Conservation (phyloP, 1,140 invertebrate genomes). For the Drosophila paulistorum region DNA sequence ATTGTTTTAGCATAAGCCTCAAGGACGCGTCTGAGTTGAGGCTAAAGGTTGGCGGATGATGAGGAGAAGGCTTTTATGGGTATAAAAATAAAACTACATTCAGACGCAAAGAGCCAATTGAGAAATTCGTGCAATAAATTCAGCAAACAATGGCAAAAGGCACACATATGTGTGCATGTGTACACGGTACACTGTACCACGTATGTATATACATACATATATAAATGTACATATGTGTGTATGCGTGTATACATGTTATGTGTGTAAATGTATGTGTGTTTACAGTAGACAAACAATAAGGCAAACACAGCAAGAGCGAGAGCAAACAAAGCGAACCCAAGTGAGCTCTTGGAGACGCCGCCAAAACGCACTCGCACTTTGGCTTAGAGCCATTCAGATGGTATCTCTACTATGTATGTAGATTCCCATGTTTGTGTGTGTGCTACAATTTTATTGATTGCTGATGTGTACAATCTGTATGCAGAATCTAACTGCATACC, state of each 20-base stretch:
- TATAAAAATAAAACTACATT: conserved; percentile 69
- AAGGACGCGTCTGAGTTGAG: conserved; percentile 50
- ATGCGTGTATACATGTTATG: conserved; percentile 1
- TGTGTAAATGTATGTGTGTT: conserved; percentile 31
- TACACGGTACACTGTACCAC: conserved; percentile 8
- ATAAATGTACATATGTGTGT: background rate
- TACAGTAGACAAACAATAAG: conserved; percentile 64
- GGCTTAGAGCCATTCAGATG: conserved; percentile 54
- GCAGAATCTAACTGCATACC: conserved; percentile 50
- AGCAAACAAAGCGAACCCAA: conserved; percentile 49
- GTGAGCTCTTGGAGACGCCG: conserved; percentile 42
- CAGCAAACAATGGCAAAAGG: conserved; percentile 70
- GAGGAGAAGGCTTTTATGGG: conserved; percentile 38
- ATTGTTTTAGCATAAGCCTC: conserved; percentile 68
- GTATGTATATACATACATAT: background rate
- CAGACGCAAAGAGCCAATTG: conserved; percentile 71
- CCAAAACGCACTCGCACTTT: conserved; percentile 70
- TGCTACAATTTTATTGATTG: conserved; percentile 70
- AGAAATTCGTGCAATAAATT: conserved; percentile 79
- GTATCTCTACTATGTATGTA: conserved; percentile 6
- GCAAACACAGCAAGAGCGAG: conserved; percentile 35
- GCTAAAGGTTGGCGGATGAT: background rate
- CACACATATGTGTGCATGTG: conserved; percentile 46
- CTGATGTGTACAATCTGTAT: conserved; percentile 59
- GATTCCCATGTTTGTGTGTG: conserved; percentile 4